Percentiles rank a stretch among this genome's conserved stretches.
Evolutionary conservation across 2,797 vertebrate species (phyloP).

Genomic region (Squalus acanthias): DNA sequence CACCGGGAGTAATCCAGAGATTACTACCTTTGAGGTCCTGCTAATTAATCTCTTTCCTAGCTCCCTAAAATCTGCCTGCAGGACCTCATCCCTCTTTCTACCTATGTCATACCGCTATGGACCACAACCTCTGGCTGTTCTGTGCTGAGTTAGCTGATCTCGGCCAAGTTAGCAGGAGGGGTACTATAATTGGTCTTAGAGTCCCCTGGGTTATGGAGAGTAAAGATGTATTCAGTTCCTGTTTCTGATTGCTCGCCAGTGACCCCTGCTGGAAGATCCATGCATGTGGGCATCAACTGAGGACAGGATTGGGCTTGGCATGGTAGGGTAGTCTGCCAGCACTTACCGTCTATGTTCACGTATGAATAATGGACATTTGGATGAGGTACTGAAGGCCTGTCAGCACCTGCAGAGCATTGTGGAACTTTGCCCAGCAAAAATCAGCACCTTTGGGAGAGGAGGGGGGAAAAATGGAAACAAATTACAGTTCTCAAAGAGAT

Average conservation of each 20-base stretch:
- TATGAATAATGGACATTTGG: not conserved
- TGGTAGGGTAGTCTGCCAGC: not conserved
- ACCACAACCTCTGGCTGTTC: not conserved
- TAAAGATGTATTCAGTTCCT: not conserved
- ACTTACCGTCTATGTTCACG: not conserved
- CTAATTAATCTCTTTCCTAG: too few relatives aligned
- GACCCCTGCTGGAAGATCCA: not conserved
- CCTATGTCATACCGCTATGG: too few relatives aligned
- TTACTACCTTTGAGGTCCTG: too few relatives aligned
- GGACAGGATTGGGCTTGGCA: not conserved
- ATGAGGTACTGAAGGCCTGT: not conserved
- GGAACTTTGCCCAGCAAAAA: not conserved
- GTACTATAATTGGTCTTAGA: not conserved
- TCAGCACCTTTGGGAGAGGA: conserved; percentile 15
- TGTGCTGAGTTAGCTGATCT: not conserved
- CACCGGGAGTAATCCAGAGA: too few relatives aligned
- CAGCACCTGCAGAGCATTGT: not conserved
- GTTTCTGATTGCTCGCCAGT: not conserved
- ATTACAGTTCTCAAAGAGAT: not conserved
- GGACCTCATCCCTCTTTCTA: too few relatives aligned
- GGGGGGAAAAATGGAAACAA: not conserved
- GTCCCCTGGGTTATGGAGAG: not conserved
- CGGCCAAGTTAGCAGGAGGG: not conserved
- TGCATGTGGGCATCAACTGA: not conserved
- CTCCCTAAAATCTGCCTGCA: too few relatives aligned